Conservation (phyloP, 1,140 invertebrate species). For the Choristoneura fumiferana region DNA sequence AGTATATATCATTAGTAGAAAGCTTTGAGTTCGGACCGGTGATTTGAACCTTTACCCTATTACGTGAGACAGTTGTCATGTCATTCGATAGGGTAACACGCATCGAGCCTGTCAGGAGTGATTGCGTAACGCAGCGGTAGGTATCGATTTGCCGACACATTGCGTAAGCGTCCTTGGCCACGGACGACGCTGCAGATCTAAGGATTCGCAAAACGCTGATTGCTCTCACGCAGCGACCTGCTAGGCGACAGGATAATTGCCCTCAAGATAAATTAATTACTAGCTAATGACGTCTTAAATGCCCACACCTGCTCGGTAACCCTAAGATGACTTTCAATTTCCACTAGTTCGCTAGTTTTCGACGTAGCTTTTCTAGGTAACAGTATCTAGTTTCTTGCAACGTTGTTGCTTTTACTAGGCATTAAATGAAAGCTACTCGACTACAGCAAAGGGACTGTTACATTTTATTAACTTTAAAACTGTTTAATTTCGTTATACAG, state of each 20-base stretch:
- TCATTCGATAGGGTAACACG: conserved; percentile 7
- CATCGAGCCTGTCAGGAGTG: conserved; percentile 15
- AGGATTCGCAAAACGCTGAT: conserved; percentile 48
- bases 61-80: conserved; percentile 10
- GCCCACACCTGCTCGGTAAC: not conserved
- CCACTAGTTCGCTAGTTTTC: not conserved
- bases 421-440: no score
- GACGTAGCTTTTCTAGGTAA: not conserved
- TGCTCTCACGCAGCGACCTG: conserved; percentile 2
- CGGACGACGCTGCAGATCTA: conserved; percentile 44
- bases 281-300: not conserved
- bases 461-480: no score
- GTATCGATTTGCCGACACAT: conserved; percentile 52
- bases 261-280: conserved; percentile 7
- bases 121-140: conserved; percentile 46
- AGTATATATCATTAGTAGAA: not conserved
- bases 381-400: no score
- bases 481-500: no score
- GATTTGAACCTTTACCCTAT: not conserved
- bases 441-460: no score
- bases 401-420: no score
- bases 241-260: not conserved
- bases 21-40: not conserved
- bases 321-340: not conserved
- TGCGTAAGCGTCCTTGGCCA: conserved; percentile 44